Evolutionary conservation across 2,888 invertebrate genomes (phyloP).

Genomic region (Machimus rusticus): DNA sequence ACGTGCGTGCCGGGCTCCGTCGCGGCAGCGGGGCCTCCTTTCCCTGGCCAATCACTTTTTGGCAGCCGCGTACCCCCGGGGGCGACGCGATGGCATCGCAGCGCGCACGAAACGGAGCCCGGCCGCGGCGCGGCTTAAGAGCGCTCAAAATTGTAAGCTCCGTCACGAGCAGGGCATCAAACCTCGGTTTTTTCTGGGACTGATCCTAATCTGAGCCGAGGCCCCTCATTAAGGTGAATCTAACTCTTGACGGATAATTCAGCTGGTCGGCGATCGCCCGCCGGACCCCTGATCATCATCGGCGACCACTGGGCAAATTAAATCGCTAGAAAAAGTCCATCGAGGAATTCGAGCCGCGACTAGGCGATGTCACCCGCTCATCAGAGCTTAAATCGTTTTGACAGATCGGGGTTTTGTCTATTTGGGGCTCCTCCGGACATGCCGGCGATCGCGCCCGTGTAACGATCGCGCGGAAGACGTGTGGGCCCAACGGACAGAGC

Average conservation of each 20-base stretch:
- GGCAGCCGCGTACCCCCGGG: not conserved
- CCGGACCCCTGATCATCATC: not conserved
- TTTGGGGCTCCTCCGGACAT: not conserved
- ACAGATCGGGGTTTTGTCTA: conserved; percentile 26
- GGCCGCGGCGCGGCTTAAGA: not conserved
- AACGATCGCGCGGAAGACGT: not conserved
- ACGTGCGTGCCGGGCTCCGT: not conserved
- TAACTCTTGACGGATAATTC: not conserved
- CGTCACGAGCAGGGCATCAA: not conserved
- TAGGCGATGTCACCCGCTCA: conserved; percentile 23
- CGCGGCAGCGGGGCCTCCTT: not conserved
- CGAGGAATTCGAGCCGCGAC: not conserved
- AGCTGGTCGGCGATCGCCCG: not conserved
- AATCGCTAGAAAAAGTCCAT: not conserved
- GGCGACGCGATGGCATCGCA: not conserved
- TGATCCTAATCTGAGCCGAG: not conserved
- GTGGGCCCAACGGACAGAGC: not conserved
- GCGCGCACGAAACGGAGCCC: not conserved
- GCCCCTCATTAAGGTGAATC: not conserved
- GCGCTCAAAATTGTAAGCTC: not conserved
- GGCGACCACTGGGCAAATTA: not conserved
- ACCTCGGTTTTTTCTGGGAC: not conserved
- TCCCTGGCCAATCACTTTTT: not conserved
- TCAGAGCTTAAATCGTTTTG: conserved; percentile 25
- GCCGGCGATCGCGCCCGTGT: not conserved